Evolutionary conservation across 2,888 invertebrate genomes (phyloP), one percentile per base, ranked within the genome.

Genomic region (Pammene aurita): DNA sequence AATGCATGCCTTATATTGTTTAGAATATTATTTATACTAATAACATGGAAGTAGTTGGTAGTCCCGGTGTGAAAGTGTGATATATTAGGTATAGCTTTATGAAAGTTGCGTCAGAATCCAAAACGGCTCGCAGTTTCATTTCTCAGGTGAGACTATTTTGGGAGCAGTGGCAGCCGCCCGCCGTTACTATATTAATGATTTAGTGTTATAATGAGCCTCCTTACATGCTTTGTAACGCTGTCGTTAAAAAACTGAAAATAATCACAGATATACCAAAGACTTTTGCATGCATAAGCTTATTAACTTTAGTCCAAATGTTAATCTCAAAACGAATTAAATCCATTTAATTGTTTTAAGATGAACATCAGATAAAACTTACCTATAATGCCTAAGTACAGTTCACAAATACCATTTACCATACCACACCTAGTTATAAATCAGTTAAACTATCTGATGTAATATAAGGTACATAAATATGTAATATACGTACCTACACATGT

Each of bases 81-180:
- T 77, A 75, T 75, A 55, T 11, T 44, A 58, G 68, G 66, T 74
- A 69, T 76, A 78, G 75, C 70, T 77, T 77, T 78, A 78, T 73
- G 70, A 73, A 71, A 65, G 71, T 76, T 70, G 72, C 74, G 76
- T 75, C 74, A 74, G 75, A 74, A 74, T 72, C 70, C 61, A 70
- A 57, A 72, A 62, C 69, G 69, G 67, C 61, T 70, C 58, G 48
- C 63, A 69, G 71, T 71, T 67, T 72, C 63, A 71, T 72, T 71
- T 71, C 62, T 67, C 72, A 66, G 73, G 72, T 75, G 72, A 72
- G 70, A 73, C 76, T 78, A 77, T 78, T 78, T 76, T 71, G 63
- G 72, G 74, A 72, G 67, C 66, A 38, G 68, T 41, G 63, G 64
- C 63, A 50, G 67, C 35, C 64, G 67, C 66, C 57, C 68, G 68